Evolutionary conservation across 2,113 vertebrate species (phyloP).

Genomic region (Neolamprologus caudopunctatus): DNA sequence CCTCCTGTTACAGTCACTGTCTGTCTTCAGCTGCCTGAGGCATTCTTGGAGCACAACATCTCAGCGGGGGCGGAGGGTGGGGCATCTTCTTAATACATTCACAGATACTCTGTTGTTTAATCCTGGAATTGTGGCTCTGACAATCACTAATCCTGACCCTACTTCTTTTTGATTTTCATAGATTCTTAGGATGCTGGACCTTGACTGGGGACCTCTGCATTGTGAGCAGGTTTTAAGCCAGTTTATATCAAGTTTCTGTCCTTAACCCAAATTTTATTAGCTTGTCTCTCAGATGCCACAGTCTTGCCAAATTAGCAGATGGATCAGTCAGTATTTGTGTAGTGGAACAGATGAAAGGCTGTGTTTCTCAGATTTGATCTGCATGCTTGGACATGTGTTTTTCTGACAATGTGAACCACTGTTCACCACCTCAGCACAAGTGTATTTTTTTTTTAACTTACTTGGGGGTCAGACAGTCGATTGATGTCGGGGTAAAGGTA

Average conservation of each 20-base stretch:
- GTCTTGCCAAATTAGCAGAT: neutral
- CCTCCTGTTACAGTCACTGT: neutral
- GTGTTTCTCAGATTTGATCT: neutral
- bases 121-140: neutral
- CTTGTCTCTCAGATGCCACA: neutral
- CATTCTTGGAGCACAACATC: neutral
- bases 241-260: neutral
- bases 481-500: conserved; percentile 88
- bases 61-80: fast-evolving
- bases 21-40: neutral
- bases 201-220: neutral
- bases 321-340: neutral
- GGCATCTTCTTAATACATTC: neutral
- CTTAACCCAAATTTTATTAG: neutral
- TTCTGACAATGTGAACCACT: neutral
- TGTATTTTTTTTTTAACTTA: conserved; percentile 25
- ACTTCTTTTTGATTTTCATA: neutral
- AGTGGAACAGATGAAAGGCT: neutral
- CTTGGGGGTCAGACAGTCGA: conserved; percentile 86
- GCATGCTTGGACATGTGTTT: neutral
- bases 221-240: neutral
- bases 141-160: neutral
- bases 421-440: neutral
- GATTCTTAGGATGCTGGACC: neutral
- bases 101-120: neutral